Percentiles rank a stretch among this genome's conserved stretches.
These are phyloP conservation scores for Thereva unica DNA, from an alignment of 2,888 invertebrate genomes.

Conservation along the genomic window DNA sequence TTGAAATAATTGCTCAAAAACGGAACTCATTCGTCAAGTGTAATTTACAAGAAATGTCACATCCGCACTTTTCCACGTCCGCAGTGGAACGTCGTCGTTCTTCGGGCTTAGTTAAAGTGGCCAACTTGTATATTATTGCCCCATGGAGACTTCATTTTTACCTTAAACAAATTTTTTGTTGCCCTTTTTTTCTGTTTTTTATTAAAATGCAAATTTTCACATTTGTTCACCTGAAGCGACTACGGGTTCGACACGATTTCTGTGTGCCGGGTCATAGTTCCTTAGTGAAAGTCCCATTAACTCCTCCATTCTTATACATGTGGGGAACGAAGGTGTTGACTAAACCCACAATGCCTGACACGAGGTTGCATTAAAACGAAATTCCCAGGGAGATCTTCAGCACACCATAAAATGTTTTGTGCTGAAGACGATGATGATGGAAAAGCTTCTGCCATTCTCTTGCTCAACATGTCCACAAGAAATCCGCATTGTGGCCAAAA, in stretches of 20 bases:
- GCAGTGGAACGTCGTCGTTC: too few species aligned
- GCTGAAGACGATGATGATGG: too few species aligned
- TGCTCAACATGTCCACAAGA: too few species aligned
- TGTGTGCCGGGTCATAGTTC: slow-evolving; percentile 2
- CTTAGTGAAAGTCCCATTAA: slow-evolving; percentile 22
- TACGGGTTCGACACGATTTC: slow-evolving; percentile 12
- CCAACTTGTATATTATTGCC: too few species aligned
- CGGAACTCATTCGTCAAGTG: slow-evolving; percentile 30
- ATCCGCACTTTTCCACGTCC: too few species aligned
- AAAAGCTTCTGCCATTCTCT: too few species aligned
- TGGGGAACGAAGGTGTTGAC: slow-evolving; percentile 7
- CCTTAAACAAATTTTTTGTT: not conserved
- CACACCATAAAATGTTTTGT: too few species aligned
- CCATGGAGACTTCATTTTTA: too few species aligned
- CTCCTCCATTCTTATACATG: slow-evolving; percentile 6
- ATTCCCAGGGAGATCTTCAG: too few species aligned
- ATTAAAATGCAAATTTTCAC: slow-evolving; percentile 13
- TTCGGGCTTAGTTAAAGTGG: too few species aligned
- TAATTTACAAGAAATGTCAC: not conserved
- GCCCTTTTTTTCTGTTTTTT: not conserved
- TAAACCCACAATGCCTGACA: slow-evolving; percentile 15
- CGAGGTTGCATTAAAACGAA: not conserved
- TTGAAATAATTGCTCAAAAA: slow-evolving; percentile 24
- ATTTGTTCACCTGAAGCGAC: not conserved
- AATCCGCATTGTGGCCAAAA: too few species aligned